Base-by-base conservation (phyloP, 2,888 invertebrate genomes). In the Perithous albicinctus region DNA sequence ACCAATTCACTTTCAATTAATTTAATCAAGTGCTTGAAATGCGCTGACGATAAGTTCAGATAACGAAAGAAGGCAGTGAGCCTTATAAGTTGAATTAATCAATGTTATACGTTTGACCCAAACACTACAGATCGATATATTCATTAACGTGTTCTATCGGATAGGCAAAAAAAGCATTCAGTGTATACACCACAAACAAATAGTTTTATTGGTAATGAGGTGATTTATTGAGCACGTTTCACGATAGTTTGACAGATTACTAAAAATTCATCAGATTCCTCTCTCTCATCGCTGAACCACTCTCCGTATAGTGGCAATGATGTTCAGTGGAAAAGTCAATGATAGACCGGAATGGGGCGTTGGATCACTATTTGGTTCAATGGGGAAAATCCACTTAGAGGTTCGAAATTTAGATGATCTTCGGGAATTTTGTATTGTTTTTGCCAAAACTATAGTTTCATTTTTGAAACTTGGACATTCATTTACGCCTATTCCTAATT, bases 131-230 rank as follows among this genome's bases (percentile, higher is more conserved):
- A 7, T 76, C 51, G 23, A 76, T 67, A 20, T 59, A 59, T 67
- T 67, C 48, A 46, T 67, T 35, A 43, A 46, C 32, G 67, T 59
- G 66, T 23, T 26, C 6, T 26, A 6, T n/a, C 12, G 15, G 26
- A 10, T n/a, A n/a, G 20, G 46, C 35, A 18, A 26, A 8, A 15
- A 59, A 15, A 54, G 18, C 54, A 41, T 51, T 10, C 29, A n/a
- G 15, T 29, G 29, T 29, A 29, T 5, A 26, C n/a, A n/a, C 29
- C 29, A 61, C 54, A 43, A 48, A 29, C 38, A 2, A 20, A 8
- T 10, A 20, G 18, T 35, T 61, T 61, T 64, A 26, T 51, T 51
- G 61, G 6, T 69, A 77, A 77, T 77, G 69, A 51, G 61, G 29
- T 38, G n/a, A 29, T 51, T 61, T 69, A 69, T 61, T 69, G 61